These are phyloP conservation scores for Nineta flava DNA, from an alignment of 2,888 invertebrate genomes.

Conservation along the genomic window DNA sequence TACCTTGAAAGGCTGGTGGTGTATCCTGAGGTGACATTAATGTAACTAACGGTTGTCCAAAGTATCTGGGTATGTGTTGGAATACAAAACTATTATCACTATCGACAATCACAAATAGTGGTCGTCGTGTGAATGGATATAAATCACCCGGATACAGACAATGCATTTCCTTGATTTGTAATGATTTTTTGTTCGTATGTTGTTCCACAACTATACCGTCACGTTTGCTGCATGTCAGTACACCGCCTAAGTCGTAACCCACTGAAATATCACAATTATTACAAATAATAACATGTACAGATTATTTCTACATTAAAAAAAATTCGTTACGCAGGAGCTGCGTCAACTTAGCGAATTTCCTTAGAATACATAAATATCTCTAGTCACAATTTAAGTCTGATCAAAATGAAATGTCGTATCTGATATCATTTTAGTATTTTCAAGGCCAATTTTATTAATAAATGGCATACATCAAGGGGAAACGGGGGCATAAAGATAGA, in stretches of 20 bases:
- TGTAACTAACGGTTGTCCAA: slow-evolving; percentile 85
- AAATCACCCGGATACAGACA: slow-evolving; percentile 88
- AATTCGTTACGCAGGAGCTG: too few species aligned
- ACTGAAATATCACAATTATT: slow-evolving; percentile 29
- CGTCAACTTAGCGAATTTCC: too few species aligned
- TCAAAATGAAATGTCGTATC: too few species aligned
- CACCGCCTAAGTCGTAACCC: slow-evolving; percentile 84
- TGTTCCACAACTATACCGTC: slow-evolving; percentile 37
- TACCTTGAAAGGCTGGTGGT: slow-evolving; percentile 71
- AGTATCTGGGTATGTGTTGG: slow-evolving; percentile 75
- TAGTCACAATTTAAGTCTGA: too few species aligned
- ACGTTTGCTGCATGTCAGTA: slow-evolving; percentile 73
- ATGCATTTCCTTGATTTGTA: slow-evolving; percentile 48
- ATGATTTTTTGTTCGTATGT: slow-evolving; percentile 25
- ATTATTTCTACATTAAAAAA: too few species aligned
- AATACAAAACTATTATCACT: slow-evolving; percentile 90
- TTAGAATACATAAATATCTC: too few species aligned
- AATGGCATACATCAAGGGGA: too few species aligned
- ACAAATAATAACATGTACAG: too few species aligned
- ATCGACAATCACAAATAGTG: slow-evolving; percentile 85
- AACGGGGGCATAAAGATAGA: too few species aligned
- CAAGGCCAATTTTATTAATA: too few species aligned
- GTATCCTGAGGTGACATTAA: slow-evolving; percentile 88
- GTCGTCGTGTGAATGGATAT: slow-evolving; percentile 81
- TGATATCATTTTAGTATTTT: too few species aligned